A percentile compares a stretch with the other conserved stretches of the same genome.
phyloP scores from a whole-genome alignment of 2,113 vertebrate species.

The Ceuthmochares aereus region DNA sequence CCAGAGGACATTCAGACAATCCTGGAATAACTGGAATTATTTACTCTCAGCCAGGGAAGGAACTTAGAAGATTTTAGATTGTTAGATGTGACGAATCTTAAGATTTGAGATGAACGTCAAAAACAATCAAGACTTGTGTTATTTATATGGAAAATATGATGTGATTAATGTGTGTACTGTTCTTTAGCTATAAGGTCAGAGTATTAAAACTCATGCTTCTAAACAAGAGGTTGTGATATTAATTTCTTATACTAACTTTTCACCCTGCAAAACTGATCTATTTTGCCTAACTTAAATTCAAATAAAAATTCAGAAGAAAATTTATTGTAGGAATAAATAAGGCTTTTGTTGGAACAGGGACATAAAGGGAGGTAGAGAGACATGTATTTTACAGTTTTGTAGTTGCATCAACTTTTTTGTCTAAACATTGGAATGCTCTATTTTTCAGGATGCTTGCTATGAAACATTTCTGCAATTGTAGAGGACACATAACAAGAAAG shows the following conservation, averaged over 20 bases:
- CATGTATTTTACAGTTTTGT: neutral
- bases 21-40: neutral
- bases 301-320: neutral
- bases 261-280: neutral
- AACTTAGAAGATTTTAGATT: neutral
- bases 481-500: neutral
- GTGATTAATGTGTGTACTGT: neutral
- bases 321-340: neutral
- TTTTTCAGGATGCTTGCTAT: neutral
- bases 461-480: neutral
- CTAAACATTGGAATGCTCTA: neutral
- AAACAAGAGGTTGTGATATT: neutral
- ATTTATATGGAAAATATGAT: neutral
- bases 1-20: neutral
- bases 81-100: neutral
- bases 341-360: neutral
- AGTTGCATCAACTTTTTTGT: neutral
- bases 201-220: neutral
- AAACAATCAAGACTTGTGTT: neutral
- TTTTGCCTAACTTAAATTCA: neutral
- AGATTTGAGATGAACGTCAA: neutral
- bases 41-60: neutral
- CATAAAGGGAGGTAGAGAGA: neutral
- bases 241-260: neutral
- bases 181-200: neutral